phyloP scores from a whole-genome alignment of 2,797 vertebrate species.

The Ateles fusciceps region DNA sequence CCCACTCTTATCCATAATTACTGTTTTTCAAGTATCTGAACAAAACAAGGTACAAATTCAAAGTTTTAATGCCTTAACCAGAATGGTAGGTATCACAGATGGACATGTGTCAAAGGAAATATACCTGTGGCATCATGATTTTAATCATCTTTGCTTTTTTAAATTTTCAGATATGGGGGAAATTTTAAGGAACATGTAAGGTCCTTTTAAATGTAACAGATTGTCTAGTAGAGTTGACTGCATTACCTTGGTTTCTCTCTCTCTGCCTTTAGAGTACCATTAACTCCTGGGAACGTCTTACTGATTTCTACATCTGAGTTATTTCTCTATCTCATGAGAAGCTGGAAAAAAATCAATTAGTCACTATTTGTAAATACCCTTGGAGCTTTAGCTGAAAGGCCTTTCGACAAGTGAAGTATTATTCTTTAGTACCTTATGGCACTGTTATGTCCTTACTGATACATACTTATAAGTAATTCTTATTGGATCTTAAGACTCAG shows the following conservation, averaged over 20 bases:
- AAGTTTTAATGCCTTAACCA: background rate
- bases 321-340: background rate
- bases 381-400: background rate
- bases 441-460: background rate
- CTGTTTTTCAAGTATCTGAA: background rate
- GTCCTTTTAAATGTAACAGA: background rate
- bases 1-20: background rate
- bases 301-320: conserved; percentile 14
- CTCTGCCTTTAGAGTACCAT: background rate
- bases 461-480: background rate
- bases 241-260: background rate
- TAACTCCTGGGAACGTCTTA: background rate
- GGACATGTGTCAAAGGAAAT: background rate
- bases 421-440: background rate
- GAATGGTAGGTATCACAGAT: background rate
- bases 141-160: background rate
- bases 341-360: background rate
- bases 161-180: conserved; percentile 11
- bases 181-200: background rate
- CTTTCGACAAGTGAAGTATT: conserved; percentile 27
- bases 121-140: background rate
- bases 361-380: background rate
- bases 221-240: background rate
- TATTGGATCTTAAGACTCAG: background rate
- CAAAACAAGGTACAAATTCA: background rate